Evolutionary conservation across 1,140 invertebrate species (phyloP).

Genomic region (Sweltsa coloradensis): DNA sequence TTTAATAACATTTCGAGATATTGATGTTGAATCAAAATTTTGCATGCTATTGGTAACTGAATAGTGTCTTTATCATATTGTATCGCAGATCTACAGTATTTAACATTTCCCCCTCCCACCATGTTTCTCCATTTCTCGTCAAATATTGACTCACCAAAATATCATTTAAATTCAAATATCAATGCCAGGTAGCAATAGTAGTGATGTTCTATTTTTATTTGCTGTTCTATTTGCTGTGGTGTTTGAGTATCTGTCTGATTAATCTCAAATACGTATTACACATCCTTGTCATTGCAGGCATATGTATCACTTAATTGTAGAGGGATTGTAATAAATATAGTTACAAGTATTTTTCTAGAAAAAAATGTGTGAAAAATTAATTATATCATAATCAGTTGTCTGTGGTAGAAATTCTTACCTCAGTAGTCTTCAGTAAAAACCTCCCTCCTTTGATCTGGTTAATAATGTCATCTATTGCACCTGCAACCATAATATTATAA

Average conservation of each 20-base stretch:
- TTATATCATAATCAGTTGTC: background rate
- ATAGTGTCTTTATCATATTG: no score
- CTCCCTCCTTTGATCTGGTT: constrained; percentile 63
- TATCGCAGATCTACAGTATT: no score
- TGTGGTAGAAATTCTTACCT: constrained; percentile 29
- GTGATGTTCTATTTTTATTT: no score
- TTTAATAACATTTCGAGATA: no score
- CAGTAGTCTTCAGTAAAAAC: constrained; percentile 52
- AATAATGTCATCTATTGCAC: constrained; percentile 57
- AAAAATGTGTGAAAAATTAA: background rate
- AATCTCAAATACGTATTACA: background rate
- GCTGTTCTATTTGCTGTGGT: background rate
- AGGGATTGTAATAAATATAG: constrained; percentile 11
- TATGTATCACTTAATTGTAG: background rate
- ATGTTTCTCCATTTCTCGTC: no score
- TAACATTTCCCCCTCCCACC: no score
- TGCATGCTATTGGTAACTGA: no score
- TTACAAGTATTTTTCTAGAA: background rate
- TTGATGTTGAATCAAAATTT: no score
- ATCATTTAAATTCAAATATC: no score
- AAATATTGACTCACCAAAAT: no score
- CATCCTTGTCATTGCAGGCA: background rate
- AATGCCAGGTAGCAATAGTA: no score
- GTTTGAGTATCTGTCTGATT: background rate
- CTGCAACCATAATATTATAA: no score